Evolutionary conservation across 2,113 vertebrate genomes (phyloP), one percentile per base, ranked within the genome.

Genomic region (Lontra canadensis): DNA sequence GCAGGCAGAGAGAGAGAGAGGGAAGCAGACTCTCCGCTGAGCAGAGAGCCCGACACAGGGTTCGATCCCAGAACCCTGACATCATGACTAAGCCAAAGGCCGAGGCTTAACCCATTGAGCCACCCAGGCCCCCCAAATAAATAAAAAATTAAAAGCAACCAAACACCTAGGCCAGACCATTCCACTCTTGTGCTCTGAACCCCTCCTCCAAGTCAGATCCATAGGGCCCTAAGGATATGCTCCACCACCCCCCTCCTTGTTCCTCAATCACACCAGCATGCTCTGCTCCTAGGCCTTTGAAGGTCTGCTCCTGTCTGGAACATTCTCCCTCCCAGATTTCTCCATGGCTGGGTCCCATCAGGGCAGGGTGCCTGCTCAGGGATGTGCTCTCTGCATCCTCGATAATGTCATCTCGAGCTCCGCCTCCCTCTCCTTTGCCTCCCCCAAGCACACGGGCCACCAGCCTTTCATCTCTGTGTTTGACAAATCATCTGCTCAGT

Each of bases 381-480:
- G 47, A 63, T 20, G 34, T 34, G 71, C 34, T 25, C 21, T 12
- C 29, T 65, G 55, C 3, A 36, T 26, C 36, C 44, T 65, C 12
- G 6, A 26, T 39, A 7, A 6, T 29, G 34, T 49, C 39, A 14
- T 26, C 57, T 55, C 20, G 20, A 4, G 44, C 39, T 36, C 42
- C 14, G 9, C 34, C 6, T 59, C 14, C 0, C 7, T 69, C 36
- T 39, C 7, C 39, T 61, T 69, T 36, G 20, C 6, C n/a, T 21
- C 26, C 65, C 29, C 0, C 4, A 20, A 1, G 65, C 0, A 21
- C 15, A 21, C 0, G 9, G 39, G 26, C 29, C 59, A 44, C 36
- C 7, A 3, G 18, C 20, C 90, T 25, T 74, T 63, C 13, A 34
- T 25, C 21, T 49, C n/a, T 59, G 31, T 47, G 36, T 76, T 63